Evolutionary conservation across 2,797 vertebrate species (phyloP).

Genomic region (Trachops cirrhosus): DNA sequence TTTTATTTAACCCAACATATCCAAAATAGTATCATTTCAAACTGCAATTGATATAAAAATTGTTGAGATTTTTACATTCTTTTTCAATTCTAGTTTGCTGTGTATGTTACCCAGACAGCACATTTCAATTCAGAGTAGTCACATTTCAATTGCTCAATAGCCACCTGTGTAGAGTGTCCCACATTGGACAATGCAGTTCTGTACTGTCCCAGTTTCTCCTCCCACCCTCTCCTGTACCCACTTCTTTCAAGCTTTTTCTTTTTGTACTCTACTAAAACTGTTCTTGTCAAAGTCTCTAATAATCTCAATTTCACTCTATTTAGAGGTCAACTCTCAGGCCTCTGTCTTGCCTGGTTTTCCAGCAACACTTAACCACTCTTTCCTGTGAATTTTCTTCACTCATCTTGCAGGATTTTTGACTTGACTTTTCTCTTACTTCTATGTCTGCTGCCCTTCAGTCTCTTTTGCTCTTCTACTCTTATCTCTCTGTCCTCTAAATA

Average conservation of each 20-base stretch:
- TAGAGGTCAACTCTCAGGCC: background rate
- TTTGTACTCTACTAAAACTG: background rate
- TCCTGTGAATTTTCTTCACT: background rate
- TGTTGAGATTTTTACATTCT: background rate
- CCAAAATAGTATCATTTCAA: background rate
- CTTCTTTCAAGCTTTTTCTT: background rate
- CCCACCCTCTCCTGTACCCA: background rate
- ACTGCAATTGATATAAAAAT: background rate
- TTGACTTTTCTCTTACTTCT: background rate
- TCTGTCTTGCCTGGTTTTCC: background rate
- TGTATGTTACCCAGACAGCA: background rate
- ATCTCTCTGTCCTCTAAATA: background rate
- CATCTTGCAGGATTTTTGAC: background rate
- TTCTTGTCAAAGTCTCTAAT: background rate
- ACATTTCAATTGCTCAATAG: background rate
- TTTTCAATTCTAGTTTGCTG: background rate
- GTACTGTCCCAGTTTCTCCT: background rate
- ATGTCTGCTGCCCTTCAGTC: background rate
- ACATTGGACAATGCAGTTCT: background rate
- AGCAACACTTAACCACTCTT: background rate
- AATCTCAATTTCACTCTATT: background rate
- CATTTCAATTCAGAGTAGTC: background rate
- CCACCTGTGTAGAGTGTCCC: no score
- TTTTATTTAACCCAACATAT: background rate
- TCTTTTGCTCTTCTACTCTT: background rate